Base-by-base conservation (phyloP, 2,888 invertebrate species). In the Leucozona laternaria region DNA sequence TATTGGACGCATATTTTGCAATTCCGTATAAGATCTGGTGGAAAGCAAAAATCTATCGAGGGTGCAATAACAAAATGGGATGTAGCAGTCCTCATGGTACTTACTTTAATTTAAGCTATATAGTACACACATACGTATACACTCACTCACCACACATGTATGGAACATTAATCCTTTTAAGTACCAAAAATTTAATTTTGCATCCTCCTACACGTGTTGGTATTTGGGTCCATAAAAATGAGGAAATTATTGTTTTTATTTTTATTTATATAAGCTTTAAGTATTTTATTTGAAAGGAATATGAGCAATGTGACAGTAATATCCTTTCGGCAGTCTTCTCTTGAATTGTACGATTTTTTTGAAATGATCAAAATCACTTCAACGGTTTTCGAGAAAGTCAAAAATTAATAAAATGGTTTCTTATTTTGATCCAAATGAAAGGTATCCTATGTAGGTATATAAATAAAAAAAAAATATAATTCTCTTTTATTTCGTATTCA, bases 81-180 rank as follows among this genome's bases (percentile, higher is more conserved):
- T 72, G 72, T 73, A 82, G 66, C 82, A 82, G 71, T 68, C 82
- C 58, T 78, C 40, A 28, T 53, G 79, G 72, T n/a, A 73, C 53
- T 78, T 53, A 78, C 68, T 73, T 82, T 78, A 25, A 28, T 15
- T 53, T 22, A 25, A 25, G 50, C 50, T 22, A 6, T 50, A 48
- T 4, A 15, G 10, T 50, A 50, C 22, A 13, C n/a, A 50, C 22
- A 13, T 45, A n/a, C n/a, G 1, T 15, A 13, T 10, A 43, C 57
- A 15, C 31, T 57, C 48, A 37, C 22, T 22, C 50, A 48, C 25
- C 73, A 64, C 83, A 79, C 75, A 79, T 79, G 83, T 75, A 58
- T 13, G 28, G 75, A 70, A 75, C 75, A 79, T 84, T 57, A 84
- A 84, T 75, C 79, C 83, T 84, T 84, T 84, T 84, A 79, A 84